Conservation (phyloP, 2,888 invertebrate genomes). For the Eudasyphora cyanicolor region DNA sequence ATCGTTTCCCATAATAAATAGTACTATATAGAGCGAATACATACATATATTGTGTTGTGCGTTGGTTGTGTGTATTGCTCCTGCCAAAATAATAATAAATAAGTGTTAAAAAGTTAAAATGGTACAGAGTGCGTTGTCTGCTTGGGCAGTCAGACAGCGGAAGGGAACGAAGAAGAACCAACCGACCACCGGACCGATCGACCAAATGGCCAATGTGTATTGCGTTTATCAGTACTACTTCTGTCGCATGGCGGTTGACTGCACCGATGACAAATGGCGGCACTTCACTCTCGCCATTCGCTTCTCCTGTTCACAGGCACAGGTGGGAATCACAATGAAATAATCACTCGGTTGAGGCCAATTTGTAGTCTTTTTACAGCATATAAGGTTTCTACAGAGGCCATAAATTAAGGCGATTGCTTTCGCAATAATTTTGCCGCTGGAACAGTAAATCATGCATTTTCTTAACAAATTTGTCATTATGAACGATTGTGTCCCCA, state of each 20-base stretch:
- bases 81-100: neutral
- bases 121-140: neutral
- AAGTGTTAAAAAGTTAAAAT: neutral
- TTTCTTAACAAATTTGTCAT: no score
- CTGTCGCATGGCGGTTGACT: slow-evolving; percentile 7
- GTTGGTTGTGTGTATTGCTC: neutral
- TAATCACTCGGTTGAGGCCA: neutral
- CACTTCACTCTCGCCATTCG: neutral
- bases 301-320: neutral
- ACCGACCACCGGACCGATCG: no score
- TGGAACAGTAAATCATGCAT: no score
- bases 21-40: no score
- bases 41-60: no score
- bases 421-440: neutral
- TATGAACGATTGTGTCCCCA: no score
- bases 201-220: no score
- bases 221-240: slow-evolving; percentile 26
- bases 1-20: no score
- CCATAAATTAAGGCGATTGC: neutral
- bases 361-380: neutral
- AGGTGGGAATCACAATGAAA: neutral
- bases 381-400: neutral
- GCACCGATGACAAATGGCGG: slow-evolving; percentile 24
- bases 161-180: no score
- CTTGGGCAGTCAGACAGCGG: neutral